Base-by-base conservation (phyloP, 2,888 invertebrate genomes). In the Zootermopsis nevadensis region DNA sequence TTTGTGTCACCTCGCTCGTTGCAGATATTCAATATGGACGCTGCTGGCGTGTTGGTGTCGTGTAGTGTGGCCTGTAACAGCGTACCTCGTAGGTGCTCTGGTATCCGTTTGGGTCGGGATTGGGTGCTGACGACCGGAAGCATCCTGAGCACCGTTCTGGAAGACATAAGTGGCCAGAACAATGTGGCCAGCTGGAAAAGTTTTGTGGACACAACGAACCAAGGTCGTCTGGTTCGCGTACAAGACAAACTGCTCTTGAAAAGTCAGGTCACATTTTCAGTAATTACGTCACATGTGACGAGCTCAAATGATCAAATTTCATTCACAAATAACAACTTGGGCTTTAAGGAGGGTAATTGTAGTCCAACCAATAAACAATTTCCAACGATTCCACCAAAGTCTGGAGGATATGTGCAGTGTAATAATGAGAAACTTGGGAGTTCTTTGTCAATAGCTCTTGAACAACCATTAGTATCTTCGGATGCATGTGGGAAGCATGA, bases 81-180 rank as follows among this genome's bases (percentile, higher is more conserved):
- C 1, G 60, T 1, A 48, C 15, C 19, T 15, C 12, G 10, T 1
- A 55, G 27, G 1, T 79, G 66, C 27, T 79, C 79, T 19, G 79
- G 79, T 7, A 79, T 79, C 55, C 55, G 31, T 33, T 19, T 79
- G 35, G 19, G 53, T 27, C 27, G 35, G 3, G 10, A 31, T 1
- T 79, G 79, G 79, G 19, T 79, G 4, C 60, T 79, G 15, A 79
- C 79, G n/a, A 79, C 79, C 0, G 79, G 38, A 3, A 66, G 24
- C 33, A 31, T 79, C 24, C 27, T 79, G 4, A 38, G 4, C 38
- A n/a, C 1, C 33, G 22, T 27, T n/a, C n/a, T 74, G 31, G 38
- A 74, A 24, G 38, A 35, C 10, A 35, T 4, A 22, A 38, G 22
- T 15, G 24, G 4, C 38, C n/a, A 33, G 10, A 74, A 35, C 33